phyloP scores from a whole-genome alignment of 2,888 invertebrate species.

The Drosophila infuscata region DNA sequence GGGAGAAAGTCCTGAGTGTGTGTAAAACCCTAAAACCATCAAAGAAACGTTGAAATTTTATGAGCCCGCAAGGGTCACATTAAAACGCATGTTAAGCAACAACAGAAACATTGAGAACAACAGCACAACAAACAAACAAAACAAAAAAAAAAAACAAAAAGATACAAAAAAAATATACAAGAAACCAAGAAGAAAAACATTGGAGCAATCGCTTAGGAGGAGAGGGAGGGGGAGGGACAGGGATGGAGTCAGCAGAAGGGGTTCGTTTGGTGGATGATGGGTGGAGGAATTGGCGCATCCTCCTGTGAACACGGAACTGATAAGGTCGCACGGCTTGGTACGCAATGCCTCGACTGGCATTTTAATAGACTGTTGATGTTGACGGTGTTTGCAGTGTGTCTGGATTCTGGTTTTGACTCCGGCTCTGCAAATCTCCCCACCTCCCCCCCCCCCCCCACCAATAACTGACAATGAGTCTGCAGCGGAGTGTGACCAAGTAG shows the following conservation, averaged over 20 bases:
- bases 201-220: constrained; percentile 16
- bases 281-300: constrained; percentile 27
- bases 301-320: constrained; percentile 40
- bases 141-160: background rate
- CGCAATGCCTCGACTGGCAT: constrained; percentile 71
- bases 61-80: constrained; percentile 80
- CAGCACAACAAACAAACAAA: constrained; percentile 18
- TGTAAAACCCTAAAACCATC: constrained; percentile 52
- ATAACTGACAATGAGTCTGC: constrained; percentile 38
- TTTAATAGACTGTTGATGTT: constrained; percentile 78
- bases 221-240: background rate
- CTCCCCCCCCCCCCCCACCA: background rate
- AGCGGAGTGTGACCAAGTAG: constrained; percentile 33
- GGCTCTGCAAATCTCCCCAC: background rate
- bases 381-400: constrained; percentile 72
- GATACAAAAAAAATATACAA: background rate
- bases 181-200: constrained; percentile 20
- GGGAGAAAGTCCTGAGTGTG: constrained; percentile 5
- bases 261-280: background rate
- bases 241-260: background rate
- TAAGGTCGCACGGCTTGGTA: constrained; percentile 69
- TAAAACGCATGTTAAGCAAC: constrained; percentile 76
- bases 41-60: constrained; percentile 70
- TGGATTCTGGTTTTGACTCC: constrained; percentile 29
- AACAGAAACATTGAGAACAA: constrained; percentile 43